These are phyloP conservation scores for Anthrax anthrax DNA, from an alignment of 2,888 invertebrate genomes.

Conservation along the genomic window DNA sequence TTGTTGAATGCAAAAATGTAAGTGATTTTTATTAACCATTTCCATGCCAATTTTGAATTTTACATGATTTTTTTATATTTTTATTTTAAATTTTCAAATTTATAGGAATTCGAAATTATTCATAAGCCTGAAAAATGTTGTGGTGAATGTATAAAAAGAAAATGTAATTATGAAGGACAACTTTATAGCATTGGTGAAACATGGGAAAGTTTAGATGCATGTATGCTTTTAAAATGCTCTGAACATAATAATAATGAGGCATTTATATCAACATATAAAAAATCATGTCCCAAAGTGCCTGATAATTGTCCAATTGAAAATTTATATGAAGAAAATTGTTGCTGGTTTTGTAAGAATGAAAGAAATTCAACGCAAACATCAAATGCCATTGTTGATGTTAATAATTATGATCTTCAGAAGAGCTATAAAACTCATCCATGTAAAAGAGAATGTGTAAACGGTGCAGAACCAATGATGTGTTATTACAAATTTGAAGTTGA, in stretches of 20 bases:
- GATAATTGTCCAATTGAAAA: conserved; percentile 22
- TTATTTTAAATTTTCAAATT: not conserved
- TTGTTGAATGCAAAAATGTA: conserved; percentile 26
- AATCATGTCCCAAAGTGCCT: conserved; percentile 24
- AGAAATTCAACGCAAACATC: conserved; percentile 2
- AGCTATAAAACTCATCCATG: conserved; percentile 38
- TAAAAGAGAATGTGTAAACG: conserved; percentile 41
- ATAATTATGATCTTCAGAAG: conserved; percentile 1
- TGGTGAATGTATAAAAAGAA: conserved; percentile 28
- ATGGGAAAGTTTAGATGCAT: conserved; percentile 28
- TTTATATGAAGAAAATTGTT: conserved; percentile 25
- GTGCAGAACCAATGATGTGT: conserved; percentile 43
- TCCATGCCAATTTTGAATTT: too few species aligned
- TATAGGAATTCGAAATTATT: conserved; percentile 26
- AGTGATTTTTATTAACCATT: not conserved
- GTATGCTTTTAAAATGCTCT: conserved; percentile 28
- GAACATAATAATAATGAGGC: conserved; percentile 20
- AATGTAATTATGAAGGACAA: conserved; percentile 25
- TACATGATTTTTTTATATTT: not conserved
- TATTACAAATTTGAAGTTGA: conserved; percentile 48
- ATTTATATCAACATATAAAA: conserved; percentile 25
- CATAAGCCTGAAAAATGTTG: conserved; percentile 24
- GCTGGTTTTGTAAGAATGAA: conserved; percentile 20
- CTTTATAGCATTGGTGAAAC: conserved; percentile 26
- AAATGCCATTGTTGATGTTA: not conserved